phyloP scores from a whole-genome alignment of 37 sponge, comb jelly and placozoan species.

The Agelas oroides region DNA sequence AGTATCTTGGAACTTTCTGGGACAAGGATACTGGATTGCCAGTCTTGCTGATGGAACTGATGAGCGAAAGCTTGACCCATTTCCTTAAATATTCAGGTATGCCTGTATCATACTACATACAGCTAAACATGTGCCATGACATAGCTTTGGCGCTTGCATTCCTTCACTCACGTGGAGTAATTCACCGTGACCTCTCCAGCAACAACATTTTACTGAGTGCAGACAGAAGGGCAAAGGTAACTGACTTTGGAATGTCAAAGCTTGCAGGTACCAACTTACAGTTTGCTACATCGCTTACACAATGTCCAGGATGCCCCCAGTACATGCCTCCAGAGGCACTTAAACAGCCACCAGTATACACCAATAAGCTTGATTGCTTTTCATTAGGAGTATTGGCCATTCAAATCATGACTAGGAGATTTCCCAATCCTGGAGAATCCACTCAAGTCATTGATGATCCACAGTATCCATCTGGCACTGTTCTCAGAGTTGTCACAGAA shows the following conservation, averaged over 20 bases:
- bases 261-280: not conserved
- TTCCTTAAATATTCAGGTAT: constrained; percentile 4
- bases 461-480: too few relatives aligned
- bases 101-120: not conserved
- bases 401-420: constrained; percentile 20
- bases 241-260: constrained; percentile 38
- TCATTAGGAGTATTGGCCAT: constrained; percentile 23
- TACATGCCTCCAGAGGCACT: constrained; percentile 46
- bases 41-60: constrained; percentile 44
- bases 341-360: constrained; percentile 8
- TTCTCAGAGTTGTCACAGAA: not conserved
- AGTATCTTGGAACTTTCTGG: constrained; percentile 19
- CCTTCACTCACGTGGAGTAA: constrained; percentile 7
- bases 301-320: constrained; percentile 26
- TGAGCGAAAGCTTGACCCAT: constrained; percentile 14
- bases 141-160: constrained; percentile 6
- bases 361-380: constrained; percentile 35
- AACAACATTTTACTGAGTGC: constrained; percentile 19
- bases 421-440: constrained; percentile 21
- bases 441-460: too few relatives aligned
- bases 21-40: constrained; percentile 6
- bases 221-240: constrained; percentile 4
- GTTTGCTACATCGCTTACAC: not conserved
- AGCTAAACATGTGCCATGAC: constrained; percentile 8
- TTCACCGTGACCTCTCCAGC: constrained; percentile 28